Evolutionary conservation across 2,113 vertebrate species (phyloP).

Genomic region (Picathartes gymnocephalus): DNA sequence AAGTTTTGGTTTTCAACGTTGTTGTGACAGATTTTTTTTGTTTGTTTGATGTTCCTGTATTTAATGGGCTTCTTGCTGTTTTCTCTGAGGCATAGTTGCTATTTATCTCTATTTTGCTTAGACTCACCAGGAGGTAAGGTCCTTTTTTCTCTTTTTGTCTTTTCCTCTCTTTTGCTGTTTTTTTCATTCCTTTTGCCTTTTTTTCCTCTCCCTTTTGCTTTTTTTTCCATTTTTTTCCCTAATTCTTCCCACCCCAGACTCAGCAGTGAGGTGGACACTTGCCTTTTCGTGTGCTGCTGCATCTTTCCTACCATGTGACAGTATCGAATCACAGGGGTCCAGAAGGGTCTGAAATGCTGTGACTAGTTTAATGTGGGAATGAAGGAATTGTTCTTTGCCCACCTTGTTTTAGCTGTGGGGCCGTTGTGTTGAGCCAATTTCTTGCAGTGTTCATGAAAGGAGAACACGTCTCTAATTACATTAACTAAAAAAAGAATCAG

Average conservation of each 20-base stretch:
- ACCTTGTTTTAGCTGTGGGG: not conserved
- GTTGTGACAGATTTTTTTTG: not conserved
- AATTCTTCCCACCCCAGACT: accelerated
- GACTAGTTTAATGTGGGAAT: not conserved
- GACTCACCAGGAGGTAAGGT: not conserved
- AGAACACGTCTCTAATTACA: not conserved
- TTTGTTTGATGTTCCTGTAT: not conserved
- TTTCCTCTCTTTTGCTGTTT: not conserved
- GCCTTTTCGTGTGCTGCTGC: not conserved
- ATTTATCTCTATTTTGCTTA: not conserved
- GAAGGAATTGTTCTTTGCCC: not conserved
- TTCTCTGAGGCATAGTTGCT: not conserved
- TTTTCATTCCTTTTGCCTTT: no score
- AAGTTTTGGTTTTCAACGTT: not conserved
- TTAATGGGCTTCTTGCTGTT: not conserved
- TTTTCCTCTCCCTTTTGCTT: not conserved
- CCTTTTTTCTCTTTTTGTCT: not conserved
- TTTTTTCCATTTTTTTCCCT: not conserved
- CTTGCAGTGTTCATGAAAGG: not conserved
- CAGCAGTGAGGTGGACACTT: not conserved
- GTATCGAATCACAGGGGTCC: not conserved
- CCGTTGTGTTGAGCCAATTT: not conserved
- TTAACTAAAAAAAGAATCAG: not conserved
- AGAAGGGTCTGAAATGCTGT: not conserved
- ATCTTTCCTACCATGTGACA: not conserved